Percentiles rank a stretch among this genome's conserved stretches.
These are phyloP conservation scores for Oncorhynchus nerka DNA, from an alignment of 2,113 vertebrate species.

Conservation along the genomic window DNA sequence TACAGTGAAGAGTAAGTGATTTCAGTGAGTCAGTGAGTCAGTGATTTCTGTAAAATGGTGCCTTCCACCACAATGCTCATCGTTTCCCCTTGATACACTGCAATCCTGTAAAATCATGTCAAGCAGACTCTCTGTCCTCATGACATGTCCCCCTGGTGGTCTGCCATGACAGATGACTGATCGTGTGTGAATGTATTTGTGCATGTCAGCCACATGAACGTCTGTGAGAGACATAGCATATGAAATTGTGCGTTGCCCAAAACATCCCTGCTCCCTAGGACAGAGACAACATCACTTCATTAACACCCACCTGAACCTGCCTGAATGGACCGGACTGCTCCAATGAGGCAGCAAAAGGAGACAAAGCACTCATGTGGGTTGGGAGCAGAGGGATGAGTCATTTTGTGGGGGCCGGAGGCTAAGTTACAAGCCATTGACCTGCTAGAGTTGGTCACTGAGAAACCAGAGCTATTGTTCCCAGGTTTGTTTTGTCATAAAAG, in stretches of 20 bases:
- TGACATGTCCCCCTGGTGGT: conserved; percentile 38
- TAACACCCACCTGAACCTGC: conserved; percentile 57
- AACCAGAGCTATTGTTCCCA: conserved; percentile 56
- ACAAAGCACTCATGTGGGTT: conserved; percentile 52
- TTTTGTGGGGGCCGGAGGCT: conserved; percentile 50
- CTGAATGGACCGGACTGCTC: conserved; percentile 59
- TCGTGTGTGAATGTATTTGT: conserved; percentile 2
- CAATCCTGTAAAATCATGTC: conserved; percentile 43
- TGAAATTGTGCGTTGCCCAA: conserved; percentile 32
- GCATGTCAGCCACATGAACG: background rate
- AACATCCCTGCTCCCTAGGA: conserved; percentile 36
- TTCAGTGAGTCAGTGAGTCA: conserved; percentile 7
- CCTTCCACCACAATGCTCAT: conserved; percentile 37
- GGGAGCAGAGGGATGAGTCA: conserved; percentile 30
- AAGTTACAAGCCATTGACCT: conserved; percentile 40
- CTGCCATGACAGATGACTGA: conserved; percentile 24
- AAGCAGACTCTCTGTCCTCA: conserved; percentile 32
- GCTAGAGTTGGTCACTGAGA: conserved; percentile 19
- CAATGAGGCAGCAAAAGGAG: conserved; percentile 59
- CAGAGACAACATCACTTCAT: conserved; percentile 65
- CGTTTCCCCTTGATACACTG: conserved; percentile 24
- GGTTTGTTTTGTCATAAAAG: conserved; percentile 50
- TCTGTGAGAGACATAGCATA: conserved; percentile 18
- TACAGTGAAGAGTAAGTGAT: background rate
- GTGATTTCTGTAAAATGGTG: conserved; percentile 7